Percentiles rank a stretch among this genome's conserved stretches.
Conservation (phyloP, 2,888 invertebrate species). For the Leucophora obtusa region DNA sequence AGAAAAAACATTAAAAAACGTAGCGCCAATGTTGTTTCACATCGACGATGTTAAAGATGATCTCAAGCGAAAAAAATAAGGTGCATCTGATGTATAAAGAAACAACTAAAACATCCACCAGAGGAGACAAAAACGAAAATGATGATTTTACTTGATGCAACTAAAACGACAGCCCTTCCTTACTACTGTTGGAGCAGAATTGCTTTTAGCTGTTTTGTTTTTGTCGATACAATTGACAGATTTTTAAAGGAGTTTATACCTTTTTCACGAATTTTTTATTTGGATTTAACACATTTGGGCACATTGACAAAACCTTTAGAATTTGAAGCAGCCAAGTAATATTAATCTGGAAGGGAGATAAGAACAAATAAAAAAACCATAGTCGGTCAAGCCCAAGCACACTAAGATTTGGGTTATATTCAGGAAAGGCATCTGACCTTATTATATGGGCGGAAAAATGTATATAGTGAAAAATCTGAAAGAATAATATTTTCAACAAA, state of each 20-base stretch:
- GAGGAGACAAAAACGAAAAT: conserved; percentile 21
- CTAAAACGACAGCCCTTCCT: conserved; percentile 49
- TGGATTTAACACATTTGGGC: too few species aligned
- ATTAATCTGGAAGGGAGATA: too few species aligned
- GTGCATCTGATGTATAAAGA: conserved; percentile 39
- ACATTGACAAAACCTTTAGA: too few species aligned
- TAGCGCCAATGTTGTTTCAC: conserved; percentile 64
- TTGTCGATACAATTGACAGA: neutral
- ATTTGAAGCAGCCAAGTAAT: too few species aligned
- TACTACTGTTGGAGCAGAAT: conserved; percentile 54
- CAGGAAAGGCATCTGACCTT: too few species aligned
- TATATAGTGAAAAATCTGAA: too few species aligned
- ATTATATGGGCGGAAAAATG: too few species aligned
- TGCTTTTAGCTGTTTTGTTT: neutral
- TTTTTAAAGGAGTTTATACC: neutral
- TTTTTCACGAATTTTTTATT: too few species aligned
- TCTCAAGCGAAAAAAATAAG: conserved; percentile 53
- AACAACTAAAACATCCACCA: conserved; percentile 29
- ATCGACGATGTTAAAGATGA: conserved; percentile 62
- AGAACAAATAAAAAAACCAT: too few species aligned
- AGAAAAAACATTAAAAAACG: conserved; percentile 44
- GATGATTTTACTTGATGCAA: conserved; percentile 27
- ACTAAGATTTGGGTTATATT: too few species aligned
- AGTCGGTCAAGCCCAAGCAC: too few species aligned
- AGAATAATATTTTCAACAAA: too few species aligned